These are phyloP conservation scores for Agonopterix arenella DNA, from an alignment of 2,888 invertebrate genomes.

Conservation along the genomic window DNA sequence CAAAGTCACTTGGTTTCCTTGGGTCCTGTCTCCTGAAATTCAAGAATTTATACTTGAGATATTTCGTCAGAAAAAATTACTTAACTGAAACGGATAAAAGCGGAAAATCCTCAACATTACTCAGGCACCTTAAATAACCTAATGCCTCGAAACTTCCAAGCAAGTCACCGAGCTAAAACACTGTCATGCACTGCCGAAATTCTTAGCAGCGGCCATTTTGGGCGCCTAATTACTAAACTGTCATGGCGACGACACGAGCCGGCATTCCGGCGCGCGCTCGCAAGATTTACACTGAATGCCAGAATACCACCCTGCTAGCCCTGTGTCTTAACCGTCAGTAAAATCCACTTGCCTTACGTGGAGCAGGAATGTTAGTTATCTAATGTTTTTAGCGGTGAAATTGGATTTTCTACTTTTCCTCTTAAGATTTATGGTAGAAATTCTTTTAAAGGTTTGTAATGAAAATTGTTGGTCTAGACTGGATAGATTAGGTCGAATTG, in stretches of 20 bases:
- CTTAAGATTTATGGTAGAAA: background rate
- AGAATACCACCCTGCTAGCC: constrained; percentile 26
- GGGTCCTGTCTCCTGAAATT: too few species aligned
- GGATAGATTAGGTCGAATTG: too few species aligned
- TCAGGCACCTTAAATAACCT: too few species aligned
- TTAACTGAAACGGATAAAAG: too few species aligned
- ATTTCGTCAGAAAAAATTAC: too few species aligned
- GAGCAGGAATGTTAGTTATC: background rate
- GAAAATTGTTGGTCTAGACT: background rate
- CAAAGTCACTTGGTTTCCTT: too few species aligned
- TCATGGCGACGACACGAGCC: constrained; percentile 38
- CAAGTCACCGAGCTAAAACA: background rate
- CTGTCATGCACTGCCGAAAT: constrained; percentile 3
- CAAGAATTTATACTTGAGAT: too few species aligned
- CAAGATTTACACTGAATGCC: constrained; percentile 41
- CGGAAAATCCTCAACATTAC: too few species aligned
- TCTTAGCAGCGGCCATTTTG: constrained; percentile 32
- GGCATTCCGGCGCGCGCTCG: constrained; percentile 34
- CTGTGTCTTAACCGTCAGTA: constrained; percentile 5
- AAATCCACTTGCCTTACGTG: background rate
- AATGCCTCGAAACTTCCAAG: background rate
- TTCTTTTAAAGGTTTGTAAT: background rate
- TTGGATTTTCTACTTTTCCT: constrained; percentile 1
- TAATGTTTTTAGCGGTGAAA: constrained; percentile 2
- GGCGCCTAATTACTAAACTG: constrained; percentile 44